Percentiles rank a stretch among this genome's conserved stretches.
Evolutionary conservation across 1,140 invertebrate genomes (phyloP).

Genomic region (Drosophila truncata): DNA sequence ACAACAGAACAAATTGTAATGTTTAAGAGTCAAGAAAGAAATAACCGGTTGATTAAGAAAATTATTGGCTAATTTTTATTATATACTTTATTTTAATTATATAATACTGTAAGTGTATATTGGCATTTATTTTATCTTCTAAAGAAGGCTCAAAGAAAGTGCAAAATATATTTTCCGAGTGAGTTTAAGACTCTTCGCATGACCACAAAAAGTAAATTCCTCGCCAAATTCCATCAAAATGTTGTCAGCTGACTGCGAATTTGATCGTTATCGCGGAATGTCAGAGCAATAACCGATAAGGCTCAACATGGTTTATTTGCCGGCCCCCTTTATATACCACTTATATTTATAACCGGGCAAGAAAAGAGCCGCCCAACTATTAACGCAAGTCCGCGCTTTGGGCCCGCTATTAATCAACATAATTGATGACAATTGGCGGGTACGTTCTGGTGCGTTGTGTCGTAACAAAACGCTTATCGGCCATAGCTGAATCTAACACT

Average conservation of each 20-base stretch:
- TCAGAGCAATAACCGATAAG: constrained; percentile 71
- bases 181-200: constrained; percentile 29
- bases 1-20: background rate
- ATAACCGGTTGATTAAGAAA: no score
- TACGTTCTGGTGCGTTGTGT: constrained; percentile 50
- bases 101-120: no score
- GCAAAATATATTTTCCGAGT: background rate
- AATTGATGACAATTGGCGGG: constrained; percentile 75
- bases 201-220: constrained; percentile 29
- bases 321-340: constrained; percentile 26
- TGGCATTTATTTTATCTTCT: no score
- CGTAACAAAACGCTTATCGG: constrained; percentile 76
- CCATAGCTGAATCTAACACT: constrained; percentile 72
- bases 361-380: constrained; percentile 33
- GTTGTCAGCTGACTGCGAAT: constrained; percentile 59
- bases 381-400: constrained; percentile 30
- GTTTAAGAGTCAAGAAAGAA: background rate
- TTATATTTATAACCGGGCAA: constrained; percentile 44
- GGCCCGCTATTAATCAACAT: constrained; percentile 73
- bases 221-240: constrained; percentile 41
- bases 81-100: background rate
- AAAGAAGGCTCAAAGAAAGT: background rate
- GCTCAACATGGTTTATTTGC: constrained; percentile 39
- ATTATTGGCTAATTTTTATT: background rate
- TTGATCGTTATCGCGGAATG: constrained; percentile 38